A percentile compares a stretch with the other conserved stretches of the same genome.
These are phyloP conservation scores for Diploscapter pachys DNA, from an alignment of 1,140 invertebrate species.

Conservation along the genomic window DNA sequence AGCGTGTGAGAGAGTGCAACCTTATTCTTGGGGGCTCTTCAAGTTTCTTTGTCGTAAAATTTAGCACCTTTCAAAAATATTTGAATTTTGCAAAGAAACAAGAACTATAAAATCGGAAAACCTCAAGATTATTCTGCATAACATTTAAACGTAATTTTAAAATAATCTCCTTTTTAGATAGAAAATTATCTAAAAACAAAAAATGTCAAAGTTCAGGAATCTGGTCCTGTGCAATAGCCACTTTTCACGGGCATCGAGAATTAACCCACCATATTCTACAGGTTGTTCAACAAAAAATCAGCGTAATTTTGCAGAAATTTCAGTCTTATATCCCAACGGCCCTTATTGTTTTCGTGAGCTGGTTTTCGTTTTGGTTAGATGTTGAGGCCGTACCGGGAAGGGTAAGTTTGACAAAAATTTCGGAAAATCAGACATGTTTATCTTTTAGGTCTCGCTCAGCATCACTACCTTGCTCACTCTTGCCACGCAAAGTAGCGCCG, in stretches of 20 bases:
- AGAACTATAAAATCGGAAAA: too few species aligned
- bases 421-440: too few species aligned
- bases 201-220: slow-evolving; percentile 61
- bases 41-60: too few species aligned
- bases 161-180: too few species aligned
- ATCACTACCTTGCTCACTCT: slow-evolving; percentile 70
- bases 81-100: too few species aligned
- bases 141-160: too few species aligned
- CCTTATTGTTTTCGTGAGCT: slow-evolving; percentile 69
- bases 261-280: slow-evolving; percentile 75
- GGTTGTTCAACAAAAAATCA: not conserved
- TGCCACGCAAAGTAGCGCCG: slow-evolving; percentile 49
- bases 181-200: slow-evolving; percentile 7
- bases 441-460: slow-evolving; percentile 67
- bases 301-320: slow-evolving; percentile 52
- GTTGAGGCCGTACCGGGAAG: slow-evolving; percentile 77
- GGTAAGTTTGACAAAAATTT: slow-evolving; percentile 43
- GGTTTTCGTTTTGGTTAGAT: slow-evolving; percentile 74
- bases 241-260: slow-evolving; percentile 77
- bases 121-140: too few species aligned
- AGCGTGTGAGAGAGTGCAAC: too few species aligned
- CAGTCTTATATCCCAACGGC: slow-evolving; percentile 80
- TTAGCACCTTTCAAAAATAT: too few species aligned
- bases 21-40: too few species aligned
- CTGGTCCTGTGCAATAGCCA: slow-evolving; percentile 68